Conservation (phyloP, 2,888 invertebrate species). For the Microplitis deprimator region DNA sequence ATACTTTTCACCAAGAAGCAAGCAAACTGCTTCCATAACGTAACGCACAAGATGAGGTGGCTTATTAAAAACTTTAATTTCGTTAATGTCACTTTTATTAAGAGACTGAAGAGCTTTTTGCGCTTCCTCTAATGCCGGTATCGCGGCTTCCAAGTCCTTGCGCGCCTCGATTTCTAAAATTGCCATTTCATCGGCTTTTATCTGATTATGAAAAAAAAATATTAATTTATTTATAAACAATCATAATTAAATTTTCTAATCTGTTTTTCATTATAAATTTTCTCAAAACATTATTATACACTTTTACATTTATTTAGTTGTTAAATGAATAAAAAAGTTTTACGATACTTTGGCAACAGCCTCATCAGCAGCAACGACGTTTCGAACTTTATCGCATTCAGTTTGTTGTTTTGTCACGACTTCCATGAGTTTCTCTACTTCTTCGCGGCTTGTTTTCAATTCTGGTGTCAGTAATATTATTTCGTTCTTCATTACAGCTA, state of each 20-base stretch:
- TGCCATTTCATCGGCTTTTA: conserved; percentile 88
- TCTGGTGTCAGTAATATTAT: conserved; percentile 86
- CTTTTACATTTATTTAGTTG: background rate
- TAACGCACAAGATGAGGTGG: conserved; percentile 89
- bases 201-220: conserved; percentile 67
- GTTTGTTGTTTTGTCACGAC: conserved; percentile 85
- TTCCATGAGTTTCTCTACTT: conserved; percentile 83
- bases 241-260: background rate
- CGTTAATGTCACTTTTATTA: conserved; percentile 92
- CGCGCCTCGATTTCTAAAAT: conserved; percentile 90
- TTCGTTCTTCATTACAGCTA: conserved; percentile 89
- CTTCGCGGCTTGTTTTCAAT: conserved; percentile 82
- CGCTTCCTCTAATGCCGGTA: conserved; percentile 89
- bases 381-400: conserved; percentile 85
- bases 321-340: conserved; percentile 25
- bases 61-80: conserved; percentile 89
- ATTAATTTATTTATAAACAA: background rate
- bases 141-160: conserved; percentile 85
- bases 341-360: conserved; percentile 80
- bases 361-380: conserved; percentile 87
- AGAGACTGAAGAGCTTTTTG: conserved; percentile 87
- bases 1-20: conserved; percentile 86
- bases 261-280: background rate
- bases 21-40: conserved; percentile 93
- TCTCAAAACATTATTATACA: background rate